A percentile compares a stretch with the other conserved stretches of the same genome.
Evolutionary conservation across 2,888 invertebrate species (phyloP).

Genomic region (Notodonta dromedarius): DNA sequence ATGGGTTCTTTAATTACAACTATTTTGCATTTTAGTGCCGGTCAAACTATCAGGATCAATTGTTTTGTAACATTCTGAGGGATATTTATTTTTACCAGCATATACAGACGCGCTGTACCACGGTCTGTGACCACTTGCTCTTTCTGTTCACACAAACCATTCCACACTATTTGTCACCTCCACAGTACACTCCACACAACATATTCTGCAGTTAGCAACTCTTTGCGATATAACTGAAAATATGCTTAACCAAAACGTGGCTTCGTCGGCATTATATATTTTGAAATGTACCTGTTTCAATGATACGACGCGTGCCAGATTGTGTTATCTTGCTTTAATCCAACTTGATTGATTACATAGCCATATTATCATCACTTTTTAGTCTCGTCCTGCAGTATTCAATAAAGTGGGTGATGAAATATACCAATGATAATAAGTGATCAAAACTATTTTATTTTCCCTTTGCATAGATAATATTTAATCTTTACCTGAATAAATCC

Average conservation of each 20-base stretch:
- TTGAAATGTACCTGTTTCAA: no score
- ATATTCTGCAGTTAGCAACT: neutral
- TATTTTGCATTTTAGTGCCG: no score
- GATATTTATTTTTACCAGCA: neutral
- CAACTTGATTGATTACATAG: neutral
- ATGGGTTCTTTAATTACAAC: no score
- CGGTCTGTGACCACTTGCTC: neutral
- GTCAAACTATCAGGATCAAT: no score
- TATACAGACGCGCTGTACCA: neutral
- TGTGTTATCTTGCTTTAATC: neutral
- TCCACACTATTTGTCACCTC: constrained; percentile 1
- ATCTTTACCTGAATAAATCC: no score
- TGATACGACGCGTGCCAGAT: no score
- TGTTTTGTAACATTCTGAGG: neutral
- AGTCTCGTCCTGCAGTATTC: neutral
- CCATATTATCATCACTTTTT: no score
- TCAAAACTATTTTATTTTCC: no score
- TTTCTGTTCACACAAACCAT: neutral
- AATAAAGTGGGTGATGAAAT: no score
- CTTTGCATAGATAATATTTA: no score
- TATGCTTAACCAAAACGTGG: neutral
- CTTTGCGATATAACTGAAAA: neutral
- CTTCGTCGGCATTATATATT: neutral
- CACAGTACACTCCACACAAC: neutral
- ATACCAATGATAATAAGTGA: no score